Evolutionary conservation across 2,113 vertebrate genomes (phyloP), one percentile per base, ranked within the genome.

Genomic region (Eptesicus fuscus): DNA sequence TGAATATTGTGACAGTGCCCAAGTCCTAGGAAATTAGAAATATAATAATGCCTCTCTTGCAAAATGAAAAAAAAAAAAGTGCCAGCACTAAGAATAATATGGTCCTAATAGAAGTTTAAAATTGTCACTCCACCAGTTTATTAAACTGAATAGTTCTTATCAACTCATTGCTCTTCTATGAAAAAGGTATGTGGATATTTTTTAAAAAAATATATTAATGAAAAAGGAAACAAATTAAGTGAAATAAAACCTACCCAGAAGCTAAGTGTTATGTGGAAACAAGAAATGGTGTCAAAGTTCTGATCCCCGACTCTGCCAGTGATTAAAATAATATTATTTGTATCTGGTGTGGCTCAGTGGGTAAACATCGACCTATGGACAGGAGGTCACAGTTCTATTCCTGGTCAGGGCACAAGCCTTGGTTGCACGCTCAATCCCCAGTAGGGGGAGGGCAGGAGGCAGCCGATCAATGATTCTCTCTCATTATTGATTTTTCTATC

Each of bases 131-230:
- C 63, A 42, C 22, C 14, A 51, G 85, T 83, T 61, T 94, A 77
- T 71, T 88, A 88, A 93, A 87, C 23, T 93, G 88, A 65, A 56
- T 20, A 85, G 80, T 90, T 90, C 89, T 86, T 77, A 90, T 61
- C 20, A 59, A 86, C 61, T 90, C 18, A 56, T 71, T 95, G 37
- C 44, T 85, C 56, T 76, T 80, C 70, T 90, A n/a, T 83, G 37
- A 90, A 80, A 96, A 61, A 51, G 22, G 17, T 53, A 85, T 32
- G 35, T 22, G 59, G 35, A 14, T 85, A 22, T 76, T 47, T 74
- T 49, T 56, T 56, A 12, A 88, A 95, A 86, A 35, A 89, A 88
- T 51, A n/a, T 80, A 90, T 83, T 88, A 88, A 59, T 74, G 78
- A 73, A 88, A 93, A 86, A n/a, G 23, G 4, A 35, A 61, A 28